Evolutionary conservation across 2,113 vertebrate species (phyloP), one percentile per base, ranked within the genome.

Genomic region (Coreoperca whiteheadi): DNA sequence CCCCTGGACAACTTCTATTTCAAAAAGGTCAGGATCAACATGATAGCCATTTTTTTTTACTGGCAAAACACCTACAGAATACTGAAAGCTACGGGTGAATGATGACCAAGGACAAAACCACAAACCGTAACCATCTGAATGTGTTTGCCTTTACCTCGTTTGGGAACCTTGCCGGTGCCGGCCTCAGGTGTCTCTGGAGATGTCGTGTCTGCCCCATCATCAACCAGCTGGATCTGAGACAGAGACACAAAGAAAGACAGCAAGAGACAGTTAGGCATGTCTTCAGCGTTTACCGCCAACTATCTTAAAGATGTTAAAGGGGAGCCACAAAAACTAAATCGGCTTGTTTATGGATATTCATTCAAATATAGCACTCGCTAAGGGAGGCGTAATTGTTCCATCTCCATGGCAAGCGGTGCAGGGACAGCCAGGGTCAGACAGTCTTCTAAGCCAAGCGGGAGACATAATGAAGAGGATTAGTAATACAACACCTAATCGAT

Each of bases 161-260:
- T 99, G 77, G 95, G 97, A 61, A 97, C 92, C 90, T 96, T 99
- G 60, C 96, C 92, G 11, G 95, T 89, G 34, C 95, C 91, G 11
- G 97, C 96, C 67, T 98, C 97, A 0, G 98, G 97, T 1, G 97
- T 99, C 78, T 99, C 98, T 9, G 98, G 98, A 59, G 98, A 99
- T 0, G 98, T 98, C 0, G 97, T 99, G 81, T 99, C 98, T 0
- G 96, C 97, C 69, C 97, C 97, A 92, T 99, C 97, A 48, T 99
- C 98, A 70, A 98, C 96, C 10, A 98, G 93, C 86, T 99, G 98
- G 91, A 99, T 99, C 98, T 99, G 92, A 79, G 30, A 70, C 11
- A 32, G 18, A 50, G 37, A 54, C 18, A 32, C 20, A 64, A 34
- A 68, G 8, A 63, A 1, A 66, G 51, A 70, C 53, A 37, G n/a